Evolutionary conservation across 2,113 vertebrate genomes (phyloP).

Genomic region (Vombatus ursinus): DNA sequence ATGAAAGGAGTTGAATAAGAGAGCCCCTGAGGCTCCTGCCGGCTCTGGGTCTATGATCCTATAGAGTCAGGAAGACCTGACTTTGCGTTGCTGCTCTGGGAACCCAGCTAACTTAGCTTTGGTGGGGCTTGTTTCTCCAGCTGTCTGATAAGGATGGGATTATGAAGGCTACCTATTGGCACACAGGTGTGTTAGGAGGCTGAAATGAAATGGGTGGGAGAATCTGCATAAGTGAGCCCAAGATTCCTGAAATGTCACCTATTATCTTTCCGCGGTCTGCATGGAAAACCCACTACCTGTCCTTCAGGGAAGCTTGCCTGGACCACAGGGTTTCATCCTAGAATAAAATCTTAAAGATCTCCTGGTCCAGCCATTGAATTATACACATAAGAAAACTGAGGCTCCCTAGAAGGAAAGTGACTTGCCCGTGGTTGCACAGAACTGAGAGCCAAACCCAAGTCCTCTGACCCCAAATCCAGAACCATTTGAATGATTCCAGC

Average conservation of each 20-base stretch:
- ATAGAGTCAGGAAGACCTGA: background rate
- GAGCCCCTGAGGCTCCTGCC: background rate
- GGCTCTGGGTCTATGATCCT: background rate
- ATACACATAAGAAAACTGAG: too few species aligned
- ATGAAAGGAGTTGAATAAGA: background rate
- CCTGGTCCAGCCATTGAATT: background rate
- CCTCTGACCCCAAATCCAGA: background rate
- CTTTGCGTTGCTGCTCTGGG: background rate
- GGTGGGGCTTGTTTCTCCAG: conserved; percentile 18
- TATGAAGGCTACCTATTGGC: background rate
- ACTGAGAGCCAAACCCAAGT: background rate
- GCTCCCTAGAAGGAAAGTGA: background rate
- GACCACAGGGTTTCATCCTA: background rate
- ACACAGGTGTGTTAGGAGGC: background rate
- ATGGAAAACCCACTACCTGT: background rate
- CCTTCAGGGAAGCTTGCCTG: background rate
- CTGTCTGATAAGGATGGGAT: background rate
- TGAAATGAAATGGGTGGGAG: background rate
- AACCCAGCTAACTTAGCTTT: background rate
- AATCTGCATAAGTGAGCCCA: background rate
- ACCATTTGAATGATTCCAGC: background rate
- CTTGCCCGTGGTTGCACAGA: background rate
- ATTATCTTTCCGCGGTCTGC: background rate
- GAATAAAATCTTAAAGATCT: background rate
- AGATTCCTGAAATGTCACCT: background rate